Evolutionary conservation across 2,113 vertebrate species (phyloP).

Genomic region (Aptenodytes patagonicus): DNA sequence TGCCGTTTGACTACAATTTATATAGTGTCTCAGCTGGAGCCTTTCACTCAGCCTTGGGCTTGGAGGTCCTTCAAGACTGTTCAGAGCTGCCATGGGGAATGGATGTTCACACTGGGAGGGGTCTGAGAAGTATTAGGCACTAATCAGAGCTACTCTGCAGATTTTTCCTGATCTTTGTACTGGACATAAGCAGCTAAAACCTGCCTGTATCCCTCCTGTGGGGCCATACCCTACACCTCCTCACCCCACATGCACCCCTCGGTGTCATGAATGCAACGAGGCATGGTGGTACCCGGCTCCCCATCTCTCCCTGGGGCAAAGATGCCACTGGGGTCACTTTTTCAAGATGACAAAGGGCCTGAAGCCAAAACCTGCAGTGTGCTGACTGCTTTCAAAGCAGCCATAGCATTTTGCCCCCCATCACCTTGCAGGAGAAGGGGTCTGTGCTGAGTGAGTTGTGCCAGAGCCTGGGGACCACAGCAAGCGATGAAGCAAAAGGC

Average conservation of each 20-base stretch:
- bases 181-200: background rate
- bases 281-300: too few species aligned
- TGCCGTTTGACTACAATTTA: background rate
- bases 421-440: background rate
- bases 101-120: accelerated
- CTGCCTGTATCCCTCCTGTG: background rate
- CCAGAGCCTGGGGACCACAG: background rate
- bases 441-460: background rate
- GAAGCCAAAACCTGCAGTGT: background rate
- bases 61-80: background rate
- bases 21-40: background rate
- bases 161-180: background rate
- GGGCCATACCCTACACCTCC: background rate
- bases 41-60: background rate
- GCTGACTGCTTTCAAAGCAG: background rate
- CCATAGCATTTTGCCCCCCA: accelerated
- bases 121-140: background rate
- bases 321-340: background rate
- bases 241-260: background rate
- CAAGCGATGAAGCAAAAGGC: background rate
- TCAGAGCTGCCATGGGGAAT: background rate
- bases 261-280: accelerated
- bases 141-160: background rate
- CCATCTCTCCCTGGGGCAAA: background rate
- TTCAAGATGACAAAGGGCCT: background rate